Evolutionary conservation across 2,888 invertebrate species (phyloP), one percentile per base, ranked within the genome.

Genomic region (Volucella zonaria): DNA sequence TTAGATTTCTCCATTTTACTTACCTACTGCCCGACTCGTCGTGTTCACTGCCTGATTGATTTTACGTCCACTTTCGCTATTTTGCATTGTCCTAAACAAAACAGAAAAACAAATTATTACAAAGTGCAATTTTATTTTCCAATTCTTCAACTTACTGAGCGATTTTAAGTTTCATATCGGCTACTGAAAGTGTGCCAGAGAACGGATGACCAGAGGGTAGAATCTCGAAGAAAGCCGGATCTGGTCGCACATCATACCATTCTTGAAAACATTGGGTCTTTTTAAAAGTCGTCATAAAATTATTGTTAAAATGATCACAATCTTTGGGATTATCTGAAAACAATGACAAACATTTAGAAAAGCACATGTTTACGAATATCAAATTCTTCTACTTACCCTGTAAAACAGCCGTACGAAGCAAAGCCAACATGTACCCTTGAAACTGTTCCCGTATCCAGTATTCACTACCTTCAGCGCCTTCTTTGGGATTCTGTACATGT

Each of bases 381-480:
- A 11, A 31, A 23, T 45, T 11, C 4, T 12, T 49, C 12, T 14
- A 1, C 68, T 90, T 91, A 95, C 95, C 95, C 92, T 94, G 95
- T 87, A 95, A 91, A 85, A 96, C 92, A 45, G 96, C 95, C 9
- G 97, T 97, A 88, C 97, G 94, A 87, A 97, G 90, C 80, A 98
- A 93, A 89, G 96, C 96, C 88, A 97, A 92, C 86, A 97, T 93
- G 90, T 97, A 97, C 66, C 96, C 95, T 87, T 96, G 95, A 91
- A 99, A 99, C 92, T 99, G 99, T 68, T 97, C 95, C 87, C 99
- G 93, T 86, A 99, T 96, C 99, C 99, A 99, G 87, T 97, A 96
- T 90, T 99, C 99, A 31, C 98, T 98, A 64, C 99, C 99, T 91
- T 97, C 97, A 31, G 94, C 94, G 90, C 96, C 95, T 87, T 95